Base-by-base conservation (phyloP, 2,888 invertebrate genomes). In the Ennomos erosarius region DNA sequence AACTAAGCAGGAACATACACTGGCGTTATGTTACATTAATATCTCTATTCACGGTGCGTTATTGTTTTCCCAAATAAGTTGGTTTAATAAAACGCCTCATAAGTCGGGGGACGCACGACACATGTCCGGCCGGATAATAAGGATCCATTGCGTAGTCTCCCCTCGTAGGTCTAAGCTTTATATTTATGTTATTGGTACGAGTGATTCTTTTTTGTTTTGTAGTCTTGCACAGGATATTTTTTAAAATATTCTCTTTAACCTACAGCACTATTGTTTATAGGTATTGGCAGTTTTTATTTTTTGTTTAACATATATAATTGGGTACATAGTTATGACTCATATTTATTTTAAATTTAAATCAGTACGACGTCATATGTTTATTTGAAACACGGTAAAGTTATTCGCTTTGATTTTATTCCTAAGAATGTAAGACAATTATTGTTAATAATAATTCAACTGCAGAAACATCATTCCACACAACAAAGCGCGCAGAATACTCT, bases 111-210 rank as follows among this genome's bases (percentile, higher is more conserved):
- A 33, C 26, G 26, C 6, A 67, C 78, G 78, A 87, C 90, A 89
- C 85, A 87, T 89, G 90, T 84, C 75, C 71, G 67, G 69, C 61
- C 62, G 82, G 87, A 84, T 87, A 86, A 88, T 87, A 85, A 85
- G 84, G 82, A 85, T 86, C 83, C 85, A 84, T 84, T 82, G 82
- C 75, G 70, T 72, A 66, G 69, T 71, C 77, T 79, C 79, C 82
- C 78, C 75, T 71, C 68, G 67, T 66, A 47, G 47, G 47, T 36
- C 55, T 55, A 51, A 59, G 55, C 66, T 70, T 71, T 73, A 69
- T 76, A 56, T 26, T 26, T 69, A 55, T 69, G 69, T 73, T 74
- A 76, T 77, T 77, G 51, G 42, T 34, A 43, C 55, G 39, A 45
- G 46, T 33, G 36, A 50, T 50, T 13, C 16, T 48, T 51, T 49